Evolutionary conservation across 1,140 invertebrate genomes (phyloP).

Genomic region (Venustaconcha ellipsiformis): DNA sequence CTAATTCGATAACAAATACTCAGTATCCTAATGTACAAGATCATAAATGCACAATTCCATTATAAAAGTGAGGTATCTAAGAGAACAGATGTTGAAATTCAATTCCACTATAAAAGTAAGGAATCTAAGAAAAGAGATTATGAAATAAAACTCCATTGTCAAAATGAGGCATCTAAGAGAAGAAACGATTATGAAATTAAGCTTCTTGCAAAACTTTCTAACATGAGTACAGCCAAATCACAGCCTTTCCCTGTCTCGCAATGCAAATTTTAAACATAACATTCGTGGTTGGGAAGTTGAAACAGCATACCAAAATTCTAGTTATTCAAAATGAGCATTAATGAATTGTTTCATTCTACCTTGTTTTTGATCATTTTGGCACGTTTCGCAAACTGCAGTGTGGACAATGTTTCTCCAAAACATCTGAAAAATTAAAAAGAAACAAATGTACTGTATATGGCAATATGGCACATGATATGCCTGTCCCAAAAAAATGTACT

Average conservation of each 20-base stretch:
- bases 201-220: not conserved
- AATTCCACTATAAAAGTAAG: too few species aligned
- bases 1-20: too few species aligned
- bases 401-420: constrained; percentile 66
- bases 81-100: not conserved
- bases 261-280: not conserved
- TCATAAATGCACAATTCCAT: too few species aligned
- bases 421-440: constrained; percentile 46
- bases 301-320: not conserved
- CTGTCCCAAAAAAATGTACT: too few species aligned
- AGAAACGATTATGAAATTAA: not conserved
- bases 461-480: too few species aligned
- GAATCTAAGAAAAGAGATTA: not conserved
- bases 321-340: not conserved
- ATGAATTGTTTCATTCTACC: constrained; percentile 34
- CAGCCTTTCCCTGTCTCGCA: not conserved
- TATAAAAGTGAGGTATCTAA: not conserved
- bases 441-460: too few species aligned
- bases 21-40: too few species aligned
- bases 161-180: not conserved
- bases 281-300: too few species aligned
- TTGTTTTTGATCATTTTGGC: constrained; percentile 68
- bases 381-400: constrained; percentile 63
- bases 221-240: not conserved
- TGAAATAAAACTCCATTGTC: not conserved